Evolutionary conservation across 1,140 invertebrate species (phyloP), one percentile per base, ranked within the genome.

Genomic region (Drosophila albomicans): DNA sequence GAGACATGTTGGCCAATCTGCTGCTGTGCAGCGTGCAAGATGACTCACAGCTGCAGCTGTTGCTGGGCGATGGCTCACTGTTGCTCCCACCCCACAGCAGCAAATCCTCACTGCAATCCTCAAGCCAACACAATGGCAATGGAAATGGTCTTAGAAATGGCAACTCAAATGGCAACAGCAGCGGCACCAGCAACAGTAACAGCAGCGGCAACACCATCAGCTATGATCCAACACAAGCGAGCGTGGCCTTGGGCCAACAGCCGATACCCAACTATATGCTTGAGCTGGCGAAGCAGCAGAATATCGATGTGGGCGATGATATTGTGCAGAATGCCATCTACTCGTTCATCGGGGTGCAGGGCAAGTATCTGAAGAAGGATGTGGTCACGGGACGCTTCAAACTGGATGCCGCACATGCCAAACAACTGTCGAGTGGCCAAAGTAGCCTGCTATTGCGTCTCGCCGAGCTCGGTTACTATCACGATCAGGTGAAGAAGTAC

Each of bases 331-430:
- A 97, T 90, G 93, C 97, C n/a, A 94, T 98, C 35, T 97, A 95
- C 91, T 94, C 95, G 5, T 96, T 98, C 70, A 96, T 97, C 93
- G 97, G 97, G 3, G 96, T 97, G 16, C 95, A 96, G 86, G 96
- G 96, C 20, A 95, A 95, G 84, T 94, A 95, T 81, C 93, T 98
- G 1, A 95, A 95, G 72, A 94, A 95, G 75, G 95, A 97, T 89
- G 82, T 94, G 7, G 93, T 94, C 7, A 94, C 91, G 85, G 94
- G 94, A 79, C 96, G 94, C 3, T 97, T 96, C 81, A 94, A 95
- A 84, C 94, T 97, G 51, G 94, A 96, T 84, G 92, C 94, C 1
- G 0, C 43, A 3, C 94, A 94, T 85, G 93, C 94, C 15, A 81
- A 91, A n/a, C 57, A 77, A 8, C 67, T 92, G 1, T 93, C 87